Percentiles rank a stretch among this genome's conserved stretches.
Evolutionary conservation across 2,113 vertebrate species (phyloP).

Genomic region (Micronycteris hirsuta): DNA sequence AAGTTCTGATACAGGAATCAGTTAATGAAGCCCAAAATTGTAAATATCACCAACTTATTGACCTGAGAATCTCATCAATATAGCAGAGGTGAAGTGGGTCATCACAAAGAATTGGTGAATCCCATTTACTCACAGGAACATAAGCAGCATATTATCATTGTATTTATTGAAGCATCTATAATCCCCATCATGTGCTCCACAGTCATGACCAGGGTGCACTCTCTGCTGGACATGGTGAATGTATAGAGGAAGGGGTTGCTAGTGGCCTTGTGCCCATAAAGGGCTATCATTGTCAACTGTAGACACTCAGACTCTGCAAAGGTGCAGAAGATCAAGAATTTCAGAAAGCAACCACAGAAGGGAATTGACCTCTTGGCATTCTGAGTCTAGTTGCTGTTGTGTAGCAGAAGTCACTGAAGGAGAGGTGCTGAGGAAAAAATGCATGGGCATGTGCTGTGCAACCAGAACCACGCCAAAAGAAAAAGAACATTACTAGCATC

Average conservation of each 20-base stretch:
- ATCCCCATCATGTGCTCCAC: not conserved
- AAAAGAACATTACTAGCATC: not conserved
- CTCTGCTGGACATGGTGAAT: not conserved
- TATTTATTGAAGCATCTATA: not conserved
- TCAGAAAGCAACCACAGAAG: not conserved
- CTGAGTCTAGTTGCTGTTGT: not conserved
- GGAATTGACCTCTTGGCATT: not conserved
- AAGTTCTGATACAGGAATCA: not conserved
- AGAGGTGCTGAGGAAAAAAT: slow-evolving; percentile 51
- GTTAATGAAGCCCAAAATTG: not conserved
- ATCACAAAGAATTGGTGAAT: not conserved
- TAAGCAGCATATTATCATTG: not conserved
- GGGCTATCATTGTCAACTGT: not conserved
- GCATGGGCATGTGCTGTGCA: not conserved
- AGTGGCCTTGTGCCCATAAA: not conserved
- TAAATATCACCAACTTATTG: not conserved
- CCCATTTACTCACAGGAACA: not conserved
- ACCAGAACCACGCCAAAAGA: not conserved
- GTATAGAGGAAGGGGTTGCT: not conserved
- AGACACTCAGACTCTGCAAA: not conserved
- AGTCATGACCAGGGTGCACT: not conserved
- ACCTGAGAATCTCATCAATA: not conserved
- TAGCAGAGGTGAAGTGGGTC: too few species aligned
- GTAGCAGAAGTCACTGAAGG: slow-evolving; percentile 9
- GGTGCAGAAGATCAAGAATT: not conserved